Conservation (phyloP, 2,888 invertebrate genomes). For the Coronaproctus castanopsis region DNA sequence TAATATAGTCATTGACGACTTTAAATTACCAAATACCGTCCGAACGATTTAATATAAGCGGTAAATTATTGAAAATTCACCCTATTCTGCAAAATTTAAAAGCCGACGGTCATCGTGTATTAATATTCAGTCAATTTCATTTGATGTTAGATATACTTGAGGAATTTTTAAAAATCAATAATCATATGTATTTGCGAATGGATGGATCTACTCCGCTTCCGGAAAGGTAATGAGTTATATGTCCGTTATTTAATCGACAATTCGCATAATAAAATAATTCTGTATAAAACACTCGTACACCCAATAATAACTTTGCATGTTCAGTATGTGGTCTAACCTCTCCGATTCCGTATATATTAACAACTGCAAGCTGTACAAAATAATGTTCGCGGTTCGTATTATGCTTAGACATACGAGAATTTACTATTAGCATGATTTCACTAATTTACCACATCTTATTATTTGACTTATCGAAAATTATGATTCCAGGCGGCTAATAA, state of each 20-base stretch:
- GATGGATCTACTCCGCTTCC: constrained; percentile 79
- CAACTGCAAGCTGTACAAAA: too few species aligned
- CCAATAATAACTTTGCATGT: too few species aligned
- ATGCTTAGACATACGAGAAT: too few species aligned
- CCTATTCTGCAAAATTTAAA: constrained; percentile 51
- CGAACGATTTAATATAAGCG: constrained; percentile 54
- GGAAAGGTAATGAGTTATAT: constrained; percentile 37
- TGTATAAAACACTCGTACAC: too few species aligned
- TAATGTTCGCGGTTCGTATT: too few species aligned
- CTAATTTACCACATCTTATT: too few species aligned
- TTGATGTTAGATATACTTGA: constrained; percentile 86
- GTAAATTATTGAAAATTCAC: constrained; percentile 68
- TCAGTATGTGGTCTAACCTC: too few species aligned
- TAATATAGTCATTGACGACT: constrained; percentile 41
- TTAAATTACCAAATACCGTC: constrained; percentile 36
- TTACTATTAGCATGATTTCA: too few species aligned
- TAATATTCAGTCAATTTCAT: constrained; percentile 91
- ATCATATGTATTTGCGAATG: constrained; percentile 54
- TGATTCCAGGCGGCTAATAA: too few species aligned
- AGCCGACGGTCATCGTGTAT: constrained; percentile 52
- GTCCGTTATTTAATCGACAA: neutral
- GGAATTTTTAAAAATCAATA: constrained; percentile 55
- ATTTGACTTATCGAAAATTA: too few species aligned
- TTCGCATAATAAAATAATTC: too few species aligned
- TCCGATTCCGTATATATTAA: too few species aligned